Percentiles rank a stretch among this genome's conserved stretches.
Evolutionary conservation across 2,888 invertebrate genomes (phyloP).

Genomic region (Drosophila eohydei): DNA sequence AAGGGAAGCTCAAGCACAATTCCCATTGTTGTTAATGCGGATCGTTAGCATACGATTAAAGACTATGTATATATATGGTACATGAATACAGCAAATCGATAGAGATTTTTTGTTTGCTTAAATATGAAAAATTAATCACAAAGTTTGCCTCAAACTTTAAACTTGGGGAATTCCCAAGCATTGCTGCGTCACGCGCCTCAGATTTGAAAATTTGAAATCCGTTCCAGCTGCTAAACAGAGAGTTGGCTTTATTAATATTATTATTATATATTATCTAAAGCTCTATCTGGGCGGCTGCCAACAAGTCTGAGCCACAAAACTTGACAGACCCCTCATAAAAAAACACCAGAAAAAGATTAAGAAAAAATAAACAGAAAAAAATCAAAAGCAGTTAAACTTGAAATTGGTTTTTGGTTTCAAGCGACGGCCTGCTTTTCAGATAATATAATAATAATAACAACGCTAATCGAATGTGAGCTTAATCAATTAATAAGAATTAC

Average conservation of each 20-base stretch:
- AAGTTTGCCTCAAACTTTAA: conserved; percentile 67
- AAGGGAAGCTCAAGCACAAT: conserved; percentile 44
- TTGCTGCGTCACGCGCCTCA: conserved; percentile 66
- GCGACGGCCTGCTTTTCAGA: conserved; percentile 23
- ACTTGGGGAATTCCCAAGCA: conserved; percentile 73
- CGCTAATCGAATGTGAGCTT: conserved; percentile 51
- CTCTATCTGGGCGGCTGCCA: conserved; percentile 47
- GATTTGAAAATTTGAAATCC: conserved; percentile 44
- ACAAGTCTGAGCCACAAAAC: conserved; percentile 56
- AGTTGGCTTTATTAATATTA: conserved; percentile 18
- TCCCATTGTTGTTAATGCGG: conserved; percentile 56
- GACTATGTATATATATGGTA: conserved; percentile 16
- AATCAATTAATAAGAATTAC: conserved; percentile 42
- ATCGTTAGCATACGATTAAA: conserved; percentile 76
- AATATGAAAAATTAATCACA: conserved; percentile 63
- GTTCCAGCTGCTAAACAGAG: conserved; percentile 31
- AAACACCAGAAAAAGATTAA: conserved; percentile 13
- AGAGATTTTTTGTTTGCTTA: conserved; percentile 22
- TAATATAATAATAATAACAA: conserved; percentile 34
- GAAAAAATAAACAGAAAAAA: background rate
- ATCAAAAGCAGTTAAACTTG: conserved; percentile 54
- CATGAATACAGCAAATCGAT: conserved; percentile 20
- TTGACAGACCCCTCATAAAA: conserved; percentile 23
- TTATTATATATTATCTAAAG: conserved; percentile 36
- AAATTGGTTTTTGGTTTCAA: conserved; percentile 29